These are phyloP conservation scores for Drosophila neonasuta DNA, from an alignment of 2,888 invertebrate species.

Conservation along the genomic window DNA sequence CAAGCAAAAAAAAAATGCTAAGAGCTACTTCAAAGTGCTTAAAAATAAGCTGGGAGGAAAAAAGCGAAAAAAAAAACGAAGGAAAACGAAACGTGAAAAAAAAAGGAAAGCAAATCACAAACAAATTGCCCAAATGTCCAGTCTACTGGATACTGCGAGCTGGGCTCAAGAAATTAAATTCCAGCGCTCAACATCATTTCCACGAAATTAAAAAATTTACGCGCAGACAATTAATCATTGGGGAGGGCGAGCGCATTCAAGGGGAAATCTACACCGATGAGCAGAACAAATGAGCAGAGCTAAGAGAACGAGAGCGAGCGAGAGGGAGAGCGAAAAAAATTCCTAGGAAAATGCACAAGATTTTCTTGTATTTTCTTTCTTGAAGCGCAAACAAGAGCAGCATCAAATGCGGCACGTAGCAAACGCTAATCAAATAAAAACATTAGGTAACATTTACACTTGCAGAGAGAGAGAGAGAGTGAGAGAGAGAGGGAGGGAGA, in stretches of 20 bases:
- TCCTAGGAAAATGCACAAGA: conserved; percentile 70
- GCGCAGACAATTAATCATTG: conserved; percentile 75
- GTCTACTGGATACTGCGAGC: background rate
- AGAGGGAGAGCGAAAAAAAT: conserved; percentile 34
- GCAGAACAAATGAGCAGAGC: conserved; percentile 26
- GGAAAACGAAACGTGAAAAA: conserved; percentile 1
- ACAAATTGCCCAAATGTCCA: conserved; percentile 58
- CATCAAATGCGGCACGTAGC: conserved; percentile 70
- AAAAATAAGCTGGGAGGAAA: background rate
- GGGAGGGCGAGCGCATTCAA: conserved; percentile 15
- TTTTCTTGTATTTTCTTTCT: conserved; percentile 35
- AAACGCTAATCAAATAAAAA: conserved; percentile 77
- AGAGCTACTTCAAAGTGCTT: conserved; percentile 25
- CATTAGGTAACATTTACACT: conserved; percentile 77
- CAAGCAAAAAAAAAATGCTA: conserved; percentile 3
- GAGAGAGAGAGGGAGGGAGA: background rate
- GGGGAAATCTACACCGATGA: conserved; percentile 41
- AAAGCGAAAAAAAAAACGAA: background rate
- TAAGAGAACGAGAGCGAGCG: conserved; percentile 11
- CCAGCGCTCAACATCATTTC: conserved; percentile 68
- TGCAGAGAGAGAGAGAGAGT: conserved; percentile 33
- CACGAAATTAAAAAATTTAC: conserved; percentile 79
- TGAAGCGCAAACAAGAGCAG: conserved; percentile 34
- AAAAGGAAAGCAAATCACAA: conserved; percentile 57
- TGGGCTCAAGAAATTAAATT: conserved; percentile 59